Conservation (phyloP, 2,113 vertebrate species). For the Stigmatopora argus region DNA sequence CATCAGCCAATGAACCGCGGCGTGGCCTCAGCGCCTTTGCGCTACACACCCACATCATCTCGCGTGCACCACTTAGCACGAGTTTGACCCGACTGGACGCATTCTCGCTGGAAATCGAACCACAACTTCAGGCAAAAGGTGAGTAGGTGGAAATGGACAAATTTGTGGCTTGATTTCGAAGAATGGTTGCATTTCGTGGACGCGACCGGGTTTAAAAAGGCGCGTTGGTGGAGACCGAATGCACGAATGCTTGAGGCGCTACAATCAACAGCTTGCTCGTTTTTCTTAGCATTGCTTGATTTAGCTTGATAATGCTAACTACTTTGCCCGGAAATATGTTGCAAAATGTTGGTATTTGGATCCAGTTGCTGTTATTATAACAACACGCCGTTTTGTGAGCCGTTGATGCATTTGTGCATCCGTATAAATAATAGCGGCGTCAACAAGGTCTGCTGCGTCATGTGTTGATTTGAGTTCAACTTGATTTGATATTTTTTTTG, state of each 20-base stretch:
- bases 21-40: conserved; percentile 36
- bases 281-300: conserved; percentile 3
- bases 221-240: conserved; percentile 20
- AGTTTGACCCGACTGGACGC: conserved; percentile 50
- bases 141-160: conserved; percentile 41
- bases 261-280: conserved; percentile 17
- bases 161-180: neutral
- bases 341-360: neutral
- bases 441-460: conserved; percentile 7
- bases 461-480: neutral
- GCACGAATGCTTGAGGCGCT: conserved; percentile 16
- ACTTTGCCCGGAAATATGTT: neutral
- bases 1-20: conserved; percentile 47
- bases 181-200: neutral
- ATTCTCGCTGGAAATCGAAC: conserved; percentile 26
- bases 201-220: neutral
- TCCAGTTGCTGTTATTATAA: neutral
- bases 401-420: neutral
- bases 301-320: conserved; percentile 1
- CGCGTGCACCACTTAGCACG: conserved; percentile 66
- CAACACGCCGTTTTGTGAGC: neutral
- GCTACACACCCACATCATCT: conserved; percentile 68
- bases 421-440: neutral
- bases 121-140: conserved; percentile 14
- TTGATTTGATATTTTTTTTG: neutral